Percentiles rank a stretch among this genome's conserved stretches.
phyloP scores from a whole-genome alignment of 2,113 vertebrate species.

The Hystrix brachyura region DNA sequence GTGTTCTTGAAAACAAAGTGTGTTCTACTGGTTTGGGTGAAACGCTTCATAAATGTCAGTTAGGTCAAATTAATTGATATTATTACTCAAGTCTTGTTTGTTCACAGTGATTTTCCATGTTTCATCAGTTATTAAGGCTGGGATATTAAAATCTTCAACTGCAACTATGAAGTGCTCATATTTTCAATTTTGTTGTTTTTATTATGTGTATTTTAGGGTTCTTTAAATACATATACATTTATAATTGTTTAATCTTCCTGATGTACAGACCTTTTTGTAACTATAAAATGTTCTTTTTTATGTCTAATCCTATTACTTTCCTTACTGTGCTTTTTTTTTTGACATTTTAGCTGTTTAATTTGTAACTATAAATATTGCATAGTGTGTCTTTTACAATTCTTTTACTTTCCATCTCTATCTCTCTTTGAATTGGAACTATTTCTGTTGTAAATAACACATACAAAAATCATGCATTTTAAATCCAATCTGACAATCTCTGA shows the following conservation, averaged over 20 bases:
- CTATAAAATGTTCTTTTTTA: neutral
- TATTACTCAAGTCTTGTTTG: neutral
- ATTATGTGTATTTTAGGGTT: neutral
- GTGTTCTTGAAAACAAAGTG: neutral
- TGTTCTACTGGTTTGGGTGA: neutral
- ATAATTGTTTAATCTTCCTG: neutral
- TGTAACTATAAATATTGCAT: neutral
- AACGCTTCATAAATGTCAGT: neutral
- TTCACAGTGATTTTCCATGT: neutral
- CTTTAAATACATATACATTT: neutral
- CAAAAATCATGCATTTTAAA: neutral
- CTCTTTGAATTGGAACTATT: neutral
- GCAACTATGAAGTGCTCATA: neutral
- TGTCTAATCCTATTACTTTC: neutral
- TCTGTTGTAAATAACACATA: neutral
- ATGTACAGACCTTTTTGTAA: neutral
- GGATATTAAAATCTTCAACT: neutral
- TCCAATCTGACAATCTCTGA: neutral
- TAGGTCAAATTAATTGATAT: neutral
- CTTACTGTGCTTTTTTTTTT: neutral
- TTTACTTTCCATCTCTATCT: neutral
- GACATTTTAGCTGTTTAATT: neutral
- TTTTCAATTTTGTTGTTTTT: neutral
- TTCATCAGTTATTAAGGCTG: neutral
- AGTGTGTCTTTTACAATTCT: neutral